Percentiles rank a stretch among this genome's conserved stretches.
phyloP scores from a whole-genome alignment of 92 coral and sea anemone species.

The Phenganax marumi region DNA sequence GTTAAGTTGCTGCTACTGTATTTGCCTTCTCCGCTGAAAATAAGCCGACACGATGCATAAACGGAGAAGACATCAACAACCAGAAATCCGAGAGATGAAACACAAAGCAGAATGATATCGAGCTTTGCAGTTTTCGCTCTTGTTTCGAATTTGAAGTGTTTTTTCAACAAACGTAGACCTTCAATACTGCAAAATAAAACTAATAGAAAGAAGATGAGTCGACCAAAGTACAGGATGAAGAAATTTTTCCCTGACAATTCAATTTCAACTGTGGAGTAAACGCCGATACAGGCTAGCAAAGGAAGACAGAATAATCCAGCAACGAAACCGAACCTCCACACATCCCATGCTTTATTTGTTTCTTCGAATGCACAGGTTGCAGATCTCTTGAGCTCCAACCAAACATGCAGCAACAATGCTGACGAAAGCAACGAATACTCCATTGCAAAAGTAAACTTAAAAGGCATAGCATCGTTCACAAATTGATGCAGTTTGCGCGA shows the following conservation, averaged over 20 bases:
- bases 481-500: conserved; percentile 29
- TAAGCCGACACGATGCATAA: not conserved
- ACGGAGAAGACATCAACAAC: conserved; percentile 18
- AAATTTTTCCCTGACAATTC: not conserved
- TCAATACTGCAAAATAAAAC: not conserved
- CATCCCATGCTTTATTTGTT: conserved; percentile 9
- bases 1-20: no score
- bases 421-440: conserved; percentile 45
- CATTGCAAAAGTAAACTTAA: conserved; percentile 40
- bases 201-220: not conserved
- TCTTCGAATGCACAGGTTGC: conserved; percentile 24
- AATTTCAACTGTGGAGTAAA: conserved; percentile 2
- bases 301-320: conserved; percentile 29
- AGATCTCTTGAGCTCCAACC: conserved; percentile 26
- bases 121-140: not conserved
- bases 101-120: conserved; percentile 19
- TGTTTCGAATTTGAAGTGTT: not conserved
- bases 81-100: conserved; percentile 17
- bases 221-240: not conserved
- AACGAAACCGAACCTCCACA: conserved; percentile 36
- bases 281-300: conserved; percentile 2
- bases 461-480: not conserved
- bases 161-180: not conserved
- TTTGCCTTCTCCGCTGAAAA: not conserved
- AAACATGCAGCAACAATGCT: conserved; percentile 27